These are phyloP conservation scores for Clarias laeviceps DNA, from an alignment of 2,797 vertebrate genomes.

Conservation along the genomic window DNA sequence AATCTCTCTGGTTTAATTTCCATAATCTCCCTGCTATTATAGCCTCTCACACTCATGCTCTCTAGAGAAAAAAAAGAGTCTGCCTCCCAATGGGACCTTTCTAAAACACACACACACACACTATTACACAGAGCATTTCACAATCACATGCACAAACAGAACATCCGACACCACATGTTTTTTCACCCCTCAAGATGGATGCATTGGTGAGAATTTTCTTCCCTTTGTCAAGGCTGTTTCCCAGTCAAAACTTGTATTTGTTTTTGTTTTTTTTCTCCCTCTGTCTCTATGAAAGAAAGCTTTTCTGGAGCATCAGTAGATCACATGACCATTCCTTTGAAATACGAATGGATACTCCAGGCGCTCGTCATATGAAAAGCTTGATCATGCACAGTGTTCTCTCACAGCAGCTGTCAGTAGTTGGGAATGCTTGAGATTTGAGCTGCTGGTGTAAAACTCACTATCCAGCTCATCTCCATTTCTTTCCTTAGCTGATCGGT, in stretches of 20 bases:
- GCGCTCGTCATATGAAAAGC: constrained; percentile 29
- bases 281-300: neutral
- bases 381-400: neutral
- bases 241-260: neutral
- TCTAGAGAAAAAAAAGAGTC: constrained; percentile 46
- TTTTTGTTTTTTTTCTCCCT: neutral
- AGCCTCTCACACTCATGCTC: constrained; percentile 67
- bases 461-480: neutral
- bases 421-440: constrained; percentile 3
- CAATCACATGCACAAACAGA: neutral
- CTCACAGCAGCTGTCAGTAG: constrained; percentile 17
- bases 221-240: neutral
- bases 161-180: neutral
- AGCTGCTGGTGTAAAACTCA: neutral
- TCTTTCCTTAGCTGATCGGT: neutral
- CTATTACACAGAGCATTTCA: neutral
- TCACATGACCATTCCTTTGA: neutral
- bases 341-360: neutral
- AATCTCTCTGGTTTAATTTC: constrained; percentile 79
- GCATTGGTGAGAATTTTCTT: neutral
- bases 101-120: constrained; percentile 42
- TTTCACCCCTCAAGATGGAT: neutral
- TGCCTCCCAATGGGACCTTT: constrained; percentile 46
- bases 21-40: constrained; percentile 77
- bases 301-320: constrained; percentile 12